Evolutionary conservation across 2,888 invertebrate species (phyloP).

Genomic region (Oligia fasciuncula): DNA sequence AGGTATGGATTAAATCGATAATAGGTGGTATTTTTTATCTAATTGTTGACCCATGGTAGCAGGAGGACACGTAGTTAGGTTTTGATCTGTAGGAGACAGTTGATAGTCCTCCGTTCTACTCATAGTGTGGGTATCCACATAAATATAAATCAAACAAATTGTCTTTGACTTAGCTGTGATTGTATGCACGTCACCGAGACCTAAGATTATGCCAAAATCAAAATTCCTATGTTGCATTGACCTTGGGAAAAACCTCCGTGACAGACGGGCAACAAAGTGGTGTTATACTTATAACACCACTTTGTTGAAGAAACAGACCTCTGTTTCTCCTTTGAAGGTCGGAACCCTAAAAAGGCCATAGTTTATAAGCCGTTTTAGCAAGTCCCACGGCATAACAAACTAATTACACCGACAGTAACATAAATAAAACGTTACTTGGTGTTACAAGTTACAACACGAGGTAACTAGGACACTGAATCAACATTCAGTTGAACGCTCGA

Average conservation of each 20-base stretch:
- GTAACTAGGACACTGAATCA: constrained; percentile 25
- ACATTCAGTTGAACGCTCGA: constrained; percentile 13
- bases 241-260: background rate
- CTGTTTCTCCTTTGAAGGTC: background rate
- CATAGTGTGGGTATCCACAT: too few species aligned
- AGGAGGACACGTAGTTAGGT: too few species aligned
- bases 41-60: too few species aligned
- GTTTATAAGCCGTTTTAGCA: background rate
- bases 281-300: too few species aligned
- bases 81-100: too few species aligned
- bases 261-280: background rate
- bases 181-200: background rate
- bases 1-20: too few species aligned
- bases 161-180: background rate
- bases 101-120: too few species aligned
- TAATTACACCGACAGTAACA: background rate
- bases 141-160: too few species aligned
- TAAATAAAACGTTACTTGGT: constrained; percentile 18
- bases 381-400: background rate
- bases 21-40: too few species aligned
- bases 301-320: too few species aligned
- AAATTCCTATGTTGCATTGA: background rate
- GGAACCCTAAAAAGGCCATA: too few species aligned
- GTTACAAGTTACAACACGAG: background rate
- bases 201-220: background rate